These are phyloP conservation scores for Pterostichus niger DNA, from an alignment of 2,888 invertebrate genomes.

Conservation along the genomic window DNA sequence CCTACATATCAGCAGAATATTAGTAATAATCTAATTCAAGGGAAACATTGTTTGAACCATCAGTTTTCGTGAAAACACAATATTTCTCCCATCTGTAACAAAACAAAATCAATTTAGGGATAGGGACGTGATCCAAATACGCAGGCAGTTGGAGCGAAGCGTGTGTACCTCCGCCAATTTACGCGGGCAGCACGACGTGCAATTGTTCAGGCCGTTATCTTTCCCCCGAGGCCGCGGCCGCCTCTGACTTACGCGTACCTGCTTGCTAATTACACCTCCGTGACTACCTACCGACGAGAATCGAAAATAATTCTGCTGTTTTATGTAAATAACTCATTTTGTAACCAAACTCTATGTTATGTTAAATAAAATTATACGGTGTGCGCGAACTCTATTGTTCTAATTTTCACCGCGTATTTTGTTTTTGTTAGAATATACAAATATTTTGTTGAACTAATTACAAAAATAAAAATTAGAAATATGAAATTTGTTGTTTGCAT, in stretches of 20 bases:
- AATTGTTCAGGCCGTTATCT: constrained; percentile 62
- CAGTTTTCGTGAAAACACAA: constrained; percentile 26
- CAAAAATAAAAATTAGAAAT: constrained; percentile 31
- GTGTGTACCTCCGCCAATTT: constrained; percentile 43
- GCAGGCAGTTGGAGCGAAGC: not conserved
- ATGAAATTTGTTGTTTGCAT: constrained; percentile 34
- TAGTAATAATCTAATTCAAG: constrained; percentile 21
- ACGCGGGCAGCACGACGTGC: constrained; percentile 38
- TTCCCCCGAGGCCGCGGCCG: constrained; percentile 53
- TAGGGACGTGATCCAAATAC: constrained; percentile 59
- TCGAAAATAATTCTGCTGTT: constrained; percentile 65
- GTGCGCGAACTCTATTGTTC: not conserved
- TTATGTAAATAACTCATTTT: constrained; percentile 66
- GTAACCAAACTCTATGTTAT: constrained; percentile 44
- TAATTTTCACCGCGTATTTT: constrained; percentile 38
- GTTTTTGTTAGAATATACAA: constrained; percentile 34
- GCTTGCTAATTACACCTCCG: constrained; percentile 60
- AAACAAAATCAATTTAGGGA: constrained; percentile 61
- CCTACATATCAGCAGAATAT: constrained; percentile 22
- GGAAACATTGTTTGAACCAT: constrained; percentile 31
- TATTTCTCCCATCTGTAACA: constrained; percentile 47
- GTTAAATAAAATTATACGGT: constrained; percentile 48
- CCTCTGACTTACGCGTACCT: constrained; percentile 50
- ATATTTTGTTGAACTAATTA: constrained; percentile 43
- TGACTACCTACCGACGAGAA: constrained; percentile 23